Evolutionary conservation across 35 echinoderm and acorn worm genomes (phyloP), one percentile per base, ranked within the genome.

Genomic region (Patiria miniata): DNA sequence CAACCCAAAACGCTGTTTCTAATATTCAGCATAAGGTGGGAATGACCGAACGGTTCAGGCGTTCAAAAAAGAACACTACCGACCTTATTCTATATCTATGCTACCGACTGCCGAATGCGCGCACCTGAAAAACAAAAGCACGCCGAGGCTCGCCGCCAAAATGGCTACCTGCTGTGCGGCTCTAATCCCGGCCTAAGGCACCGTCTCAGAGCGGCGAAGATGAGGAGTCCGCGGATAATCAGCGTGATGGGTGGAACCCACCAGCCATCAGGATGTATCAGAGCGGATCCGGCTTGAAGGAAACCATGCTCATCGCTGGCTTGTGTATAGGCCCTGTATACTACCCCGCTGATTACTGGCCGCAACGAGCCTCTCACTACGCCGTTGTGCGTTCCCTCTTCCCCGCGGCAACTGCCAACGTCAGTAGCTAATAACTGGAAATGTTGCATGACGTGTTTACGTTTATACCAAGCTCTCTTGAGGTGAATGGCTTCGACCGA

Each of bases 391-490:
- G n/a, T n/a, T n/a, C n/a, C n/a, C n/a, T 12, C 12, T 47, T 47
- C 12, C 4, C 12, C 42, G 42, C 42, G 4, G 42, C 4, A 6
- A 47, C 4, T 47, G 42, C 42, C 42, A 47, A 47, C 42, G 42
- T 47, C 42, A 47, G 42, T 47, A 12, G 4, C 4, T 47, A 47
- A 47, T 47, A 73, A 32, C 65, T 73, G 8, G 65, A 16, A 73
- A 73, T 73, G 65, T 73, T 2, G 21, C 22, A 73, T 73, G 65
- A 73, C 65, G 26, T 73, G 65, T 73, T 73, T 73, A 73, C 65
- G 65, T 47, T 47, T 47, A 47, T 47, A 47, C 42, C 42, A 47
- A 4, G 42, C 42, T 47, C 12, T 47, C n/a, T n/a, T n/a, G n/a
- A n/a, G n/a, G n/a, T n/a, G n/a, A n/a, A n/a, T n/a, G n/a, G n/a